Evolutionary conservation across 2,113 vertebrate species (phyloP).

Genomic region (Tenrec ecaudatus): DNA sequence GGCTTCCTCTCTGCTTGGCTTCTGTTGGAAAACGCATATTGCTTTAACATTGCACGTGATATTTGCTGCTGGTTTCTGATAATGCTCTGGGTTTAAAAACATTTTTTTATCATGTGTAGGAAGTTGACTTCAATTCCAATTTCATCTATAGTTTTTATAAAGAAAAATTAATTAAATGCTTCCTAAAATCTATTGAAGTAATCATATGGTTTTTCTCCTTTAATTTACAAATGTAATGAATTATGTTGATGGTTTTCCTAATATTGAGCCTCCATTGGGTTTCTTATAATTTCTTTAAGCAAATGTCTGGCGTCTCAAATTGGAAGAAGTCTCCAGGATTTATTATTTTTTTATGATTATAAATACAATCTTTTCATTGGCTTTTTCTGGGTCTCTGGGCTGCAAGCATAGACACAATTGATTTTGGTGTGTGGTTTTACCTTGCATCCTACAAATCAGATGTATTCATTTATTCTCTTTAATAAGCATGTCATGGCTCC

Average conservation of each 20-base stretch:
- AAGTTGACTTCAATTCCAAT: slow-evolving; percentile 59
- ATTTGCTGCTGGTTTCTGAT: slow-evolving; percentile 52
- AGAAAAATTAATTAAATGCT: slow-evolving; percentile 79
- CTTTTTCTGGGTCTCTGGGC: slow-evolving; percentile 64
- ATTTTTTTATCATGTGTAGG: neutral
- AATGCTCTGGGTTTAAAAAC: neutral
- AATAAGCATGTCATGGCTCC: neutral
- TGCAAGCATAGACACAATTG: slow-evolving; percentile 32
- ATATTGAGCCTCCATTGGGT: slow-evolving; percentile 65
- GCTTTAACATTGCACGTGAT: neutral
- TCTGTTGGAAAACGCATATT: slow-evolving; percentile 28
- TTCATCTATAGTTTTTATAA: slow-evolving; percentile 68
- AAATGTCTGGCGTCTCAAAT: slow-evolving; percentile 72
- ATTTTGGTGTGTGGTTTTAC: slow-evolving; percentile 57
- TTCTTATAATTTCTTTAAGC: slow-evolving; percentile 78
- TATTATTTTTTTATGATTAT: slow-evolving; percentile 70
- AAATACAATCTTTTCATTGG: slow-evolving; percentile 61
- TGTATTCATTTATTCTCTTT: slow-evolving; percentile 40
- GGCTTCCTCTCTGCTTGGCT: neutral
- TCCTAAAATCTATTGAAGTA: slow-evolving; percentile 71
- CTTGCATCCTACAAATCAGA: slow-evolving; percentile 65
- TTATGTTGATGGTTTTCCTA: slow-evolving; percentile 72
- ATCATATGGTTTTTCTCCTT: slow-evolving; percentile 74
- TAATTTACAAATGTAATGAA: slow-evolving; percentile 79
- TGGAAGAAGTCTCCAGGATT: slow-evolving; percentile 66